Conservation (phyloP, 2,797 vertebrate species). For the Catharus ustulatus region DNA sequence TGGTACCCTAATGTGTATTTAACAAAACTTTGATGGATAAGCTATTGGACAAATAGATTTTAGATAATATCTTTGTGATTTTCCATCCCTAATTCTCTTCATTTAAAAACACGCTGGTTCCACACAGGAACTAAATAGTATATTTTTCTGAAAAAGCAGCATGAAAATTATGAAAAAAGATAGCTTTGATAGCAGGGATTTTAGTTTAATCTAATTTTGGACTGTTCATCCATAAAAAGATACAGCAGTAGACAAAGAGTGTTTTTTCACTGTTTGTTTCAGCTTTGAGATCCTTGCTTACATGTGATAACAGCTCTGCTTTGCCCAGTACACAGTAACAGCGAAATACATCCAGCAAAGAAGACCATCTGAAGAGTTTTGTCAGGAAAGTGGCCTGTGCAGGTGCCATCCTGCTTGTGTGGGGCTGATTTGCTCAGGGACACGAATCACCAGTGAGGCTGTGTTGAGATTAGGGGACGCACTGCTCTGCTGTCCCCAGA, state of each 20-base stretch:
- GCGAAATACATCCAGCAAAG: background rate
- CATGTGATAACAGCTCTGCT: background rate
- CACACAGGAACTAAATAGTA: background rate
- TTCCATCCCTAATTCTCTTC: background rate
- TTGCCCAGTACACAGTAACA: background rate
- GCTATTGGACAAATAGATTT: background rate
- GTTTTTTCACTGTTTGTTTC: background rate
- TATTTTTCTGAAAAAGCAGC: background rate
- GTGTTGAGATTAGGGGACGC: background rate
- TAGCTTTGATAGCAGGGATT: background rate
- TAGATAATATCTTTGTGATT: background rate
- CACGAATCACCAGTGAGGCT: rapidly evolving
- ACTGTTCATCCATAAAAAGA: background rate
- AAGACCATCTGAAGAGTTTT: background rate
- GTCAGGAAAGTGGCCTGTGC: background rate
- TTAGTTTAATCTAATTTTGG: background rate
- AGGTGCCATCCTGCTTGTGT: background rate
- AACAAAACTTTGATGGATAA: background rate
- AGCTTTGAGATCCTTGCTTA: background rate
- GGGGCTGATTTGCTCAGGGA: background rate
- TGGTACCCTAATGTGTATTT: background rate
- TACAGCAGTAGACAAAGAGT: background rate
- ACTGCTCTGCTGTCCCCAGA: background rate
- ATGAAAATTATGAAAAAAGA: background rate
- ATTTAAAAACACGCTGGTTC: background rate